phyloP scores from a whole-genome alignment of 2,113 vertebrate species.

The Calypte anna region DNA sequence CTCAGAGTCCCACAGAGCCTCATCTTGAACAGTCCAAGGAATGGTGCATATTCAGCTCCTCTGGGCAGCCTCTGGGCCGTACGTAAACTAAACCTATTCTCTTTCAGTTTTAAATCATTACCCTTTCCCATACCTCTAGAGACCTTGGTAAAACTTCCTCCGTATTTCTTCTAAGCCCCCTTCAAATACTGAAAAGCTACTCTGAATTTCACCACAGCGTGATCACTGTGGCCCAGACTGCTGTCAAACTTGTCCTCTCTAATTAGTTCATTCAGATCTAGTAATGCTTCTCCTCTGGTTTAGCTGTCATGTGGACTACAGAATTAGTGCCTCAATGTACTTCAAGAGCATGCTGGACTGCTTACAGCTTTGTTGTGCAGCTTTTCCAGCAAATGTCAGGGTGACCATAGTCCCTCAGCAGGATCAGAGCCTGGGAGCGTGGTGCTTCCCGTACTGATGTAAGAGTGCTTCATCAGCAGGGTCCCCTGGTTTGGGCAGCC shows the following conservation, averaged over 20 bases:
- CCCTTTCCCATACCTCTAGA: no score
- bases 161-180: not conserved
- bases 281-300: not conserved
- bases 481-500: not conserved
- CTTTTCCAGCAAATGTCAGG: not conserved
- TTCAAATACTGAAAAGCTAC: not conserved
- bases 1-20: not conserved
- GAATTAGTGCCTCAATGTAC: not conserved
- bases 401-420: not conserved
- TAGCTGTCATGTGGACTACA: not conserved
- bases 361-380: not conserved
- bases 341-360: not conserved
- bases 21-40: not conserved
- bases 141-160: not conserved
- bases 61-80: no score
- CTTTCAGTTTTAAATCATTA: not conserved
- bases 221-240: not conserved
- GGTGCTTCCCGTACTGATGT: not conserved
- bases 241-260: not conserved
- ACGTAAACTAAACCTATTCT: not conserved
- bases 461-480: not conserved
- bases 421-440: not conserved
- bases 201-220: no score
- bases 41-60: not conserved
- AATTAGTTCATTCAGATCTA: not conserved